Conservation (phyloP, 2,797 vertebrate species). For the Octomys mimax region DNA sequence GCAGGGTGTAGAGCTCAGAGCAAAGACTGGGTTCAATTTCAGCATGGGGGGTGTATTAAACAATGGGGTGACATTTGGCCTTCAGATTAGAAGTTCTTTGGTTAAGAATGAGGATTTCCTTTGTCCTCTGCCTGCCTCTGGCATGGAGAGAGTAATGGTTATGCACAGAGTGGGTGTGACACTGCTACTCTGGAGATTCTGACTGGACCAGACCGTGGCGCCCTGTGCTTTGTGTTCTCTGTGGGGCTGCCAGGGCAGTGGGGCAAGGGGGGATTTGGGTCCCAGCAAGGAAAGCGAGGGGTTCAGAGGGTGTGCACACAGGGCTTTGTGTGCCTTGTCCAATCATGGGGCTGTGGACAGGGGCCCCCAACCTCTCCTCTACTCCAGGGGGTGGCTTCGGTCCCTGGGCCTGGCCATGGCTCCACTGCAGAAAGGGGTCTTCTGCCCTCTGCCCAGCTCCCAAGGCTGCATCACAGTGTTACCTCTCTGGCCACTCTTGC, state of each 20-base stretch:
- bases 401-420: not conserved
- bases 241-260: not conserved
- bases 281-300: not conserved
- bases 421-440: not conserved
- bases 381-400: not conserved
- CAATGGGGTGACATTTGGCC: not conserved
- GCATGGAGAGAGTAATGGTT: not conserved
- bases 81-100: not conserved
- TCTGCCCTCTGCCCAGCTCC: not conserved
- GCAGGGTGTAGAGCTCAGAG: not conserved
- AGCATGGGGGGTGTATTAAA: not conserved
- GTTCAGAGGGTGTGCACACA: fast-evolving
- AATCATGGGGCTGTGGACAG: fast-evolving
- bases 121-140: not conserved
- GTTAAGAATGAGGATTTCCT: not conserved
- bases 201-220: not conserved
- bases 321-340: fast-evolving
- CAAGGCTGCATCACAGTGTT: not conserved
- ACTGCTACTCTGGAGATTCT: not conserved
- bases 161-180: not conserved
- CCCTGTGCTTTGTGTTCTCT: not conserved
- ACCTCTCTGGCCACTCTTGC: not conserved
- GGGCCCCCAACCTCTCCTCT: not conserved
- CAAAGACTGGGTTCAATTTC: not conserved
- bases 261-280: not conserved